These are phyloP conservation scores for Anagyrus pseudococci DNA, from an alignment of 2,888 invertebrate genomes.

Conservation along the genomic window DNA sequence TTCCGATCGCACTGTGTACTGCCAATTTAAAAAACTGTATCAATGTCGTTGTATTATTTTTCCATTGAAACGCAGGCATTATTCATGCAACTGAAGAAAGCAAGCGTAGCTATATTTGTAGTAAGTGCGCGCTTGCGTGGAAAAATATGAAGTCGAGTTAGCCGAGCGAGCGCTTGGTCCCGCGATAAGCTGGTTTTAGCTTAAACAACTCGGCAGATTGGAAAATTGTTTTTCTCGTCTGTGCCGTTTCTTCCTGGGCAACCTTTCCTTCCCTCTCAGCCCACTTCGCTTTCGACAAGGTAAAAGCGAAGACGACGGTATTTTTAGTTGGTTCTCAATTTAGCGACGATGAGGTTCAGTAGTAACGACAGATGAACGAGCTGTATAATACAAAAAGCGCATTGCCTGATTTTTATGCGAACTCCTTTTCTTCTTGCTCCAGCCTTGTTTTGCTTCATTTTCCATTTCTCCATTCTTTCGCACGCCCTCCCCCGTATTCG, in stretches of 20 bases:
- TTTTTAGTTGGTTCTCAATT: slow-evolving; percentile 22
- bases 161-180: too few species aligned
- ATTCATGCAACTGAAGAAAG: too few species aligned
- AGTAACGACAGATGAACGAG: slow-evolving; percentile 7
- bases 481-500: too few species aligned
- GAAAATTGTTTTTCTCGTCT: slow-evolving; percentile 19
- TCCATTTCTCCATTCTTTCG: too few species aligned
- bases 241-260: not conserved
- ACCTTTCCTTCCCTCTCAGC: not conserved
- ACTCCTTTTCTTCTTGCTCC: not conserved
- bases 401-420: slow-evolving; percentile 6
- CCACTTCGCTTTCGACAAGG: not conserved
- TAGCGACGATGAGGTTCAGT: not conserved
- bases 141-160: too few species aligned
- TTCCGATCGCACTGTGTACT: too few species aligned
- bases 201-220: slow-evolving; percentile 8
- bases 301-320: not conserved
- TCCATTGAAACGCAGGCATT: too few species aligned
- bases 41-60: too few species aligned
- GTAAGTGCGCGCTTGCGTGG: too few species aligned
- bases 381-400: slow-evolving; percentile 6
- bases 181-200: slow-evolving; percentile 6
- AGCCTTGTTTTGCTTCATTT: too few species aligned
- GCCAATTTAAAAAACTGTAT: too few species aligned
- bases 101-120: too few species aligned